A percentile compares a stretch with the other conserved stretches of the same genome.
Conservation (phyloP, 2,888 invertebrate genomes). For the Alviniconcha strummeri region DNA sequence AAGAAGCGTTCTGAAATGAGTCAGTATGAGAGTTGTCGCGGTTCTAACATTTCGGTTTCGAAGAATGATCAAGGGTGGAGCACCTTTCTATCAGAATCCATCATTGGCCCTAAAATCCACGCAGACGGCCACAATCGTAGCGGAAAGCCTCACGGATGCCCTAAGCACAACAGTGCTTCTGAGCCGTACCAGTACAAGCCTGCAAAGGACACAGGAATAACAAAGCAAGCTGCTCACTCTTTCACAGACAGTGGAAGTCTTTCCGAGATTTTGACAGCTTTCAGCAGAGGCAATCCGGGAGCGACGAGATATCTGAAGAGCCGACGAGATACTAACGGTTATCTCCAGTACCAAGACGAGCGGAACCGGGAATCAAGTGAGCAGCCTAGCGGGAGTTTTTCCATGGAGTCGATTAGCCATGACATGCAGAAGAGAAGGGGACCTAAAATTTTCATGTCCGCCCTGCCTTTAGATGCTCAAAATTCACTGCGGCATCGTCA, state of each 20-base stretch:
- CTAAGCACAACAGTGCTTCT: neutral
- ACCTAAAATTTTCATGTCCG: conserved; percentile 9
- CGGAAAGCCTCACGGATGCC: neutral
- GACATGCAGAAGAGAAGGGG: neutral
- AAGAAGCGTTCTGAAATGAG: no score
- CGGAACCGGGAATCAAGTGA: conserved; percentile 1
- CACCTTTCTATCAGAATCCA: no score
- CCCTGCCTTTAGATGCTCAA: conserved; percentile 4
- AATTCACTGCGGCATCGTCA: neutral
- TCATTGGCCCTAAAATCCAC: no score
- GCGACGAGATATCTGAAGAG: neutral
- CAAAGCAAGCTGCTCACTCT: neutral
- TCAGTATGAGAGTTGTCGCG: no score
- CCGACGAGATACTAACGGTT: neutral
- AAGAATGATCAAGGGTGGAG: no score
- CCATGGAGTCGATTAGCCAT: neutral
- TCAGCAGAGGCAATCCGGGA: neutral
- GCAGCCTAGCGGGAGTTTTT: conserved; percentile 4
- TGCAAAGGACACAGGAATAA: neutral
- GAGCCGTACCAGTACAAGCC: conserved; percentile 17
- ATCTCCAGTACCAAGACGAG: neutral
- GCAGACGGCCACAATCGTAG: no score
- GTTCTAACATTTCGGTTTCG: no score
- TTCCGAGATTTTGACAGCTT: neutral
- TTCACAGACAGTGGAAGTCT: neutral